Percentiles rank a stretch among this genome's conserved stretches.
These are phyloP conservation scores for Melanotaenia maccullochi DNA, from an alignment of 2,797 vertebrate species.

Conservation along the genomic window DNA sequence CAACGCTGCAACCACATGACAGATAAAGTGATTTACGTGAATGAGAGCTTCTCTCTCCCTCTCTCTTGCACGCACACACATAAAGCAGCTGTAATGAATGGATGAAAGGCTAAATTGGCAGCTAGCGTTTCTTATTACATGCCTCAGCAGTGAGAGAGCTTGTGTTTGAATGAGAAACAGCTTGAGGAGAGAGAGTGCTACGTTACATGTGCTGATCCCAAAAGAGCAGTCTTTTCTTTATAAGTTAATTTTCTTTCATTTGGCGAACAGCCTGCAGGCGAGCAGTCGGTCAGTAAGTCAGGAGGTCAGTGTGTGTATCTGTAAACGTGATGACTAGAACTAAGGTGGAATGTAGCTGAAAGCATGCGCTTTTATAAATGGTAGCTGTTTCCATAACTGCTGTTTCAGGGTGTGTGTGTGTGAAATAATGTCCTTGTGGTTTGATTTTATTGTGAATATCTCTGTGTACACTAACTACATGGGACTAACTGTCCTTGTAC, in stretches of 20 bases:
- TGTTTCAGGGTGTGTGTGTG: conserved; percentile 6
- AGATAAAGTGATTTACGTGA: conserved; percentile 56
- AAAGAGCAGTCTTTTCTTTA: conserved; percentile 17
- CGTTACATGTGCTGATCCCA: conserved; percentile 13
- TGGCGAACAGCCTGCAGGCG: conserved; percentile 6
- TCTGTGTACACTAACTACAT: neutral
- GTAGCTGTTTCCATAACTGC: conserved; percentile 29
- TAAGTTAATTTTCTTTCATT: conserved; percentile 27
- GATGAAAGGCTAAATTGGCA: conserved; percentile 40
- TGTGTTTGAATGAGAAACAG: conserved; percentile 13
- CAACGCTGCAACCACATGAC: conserved; percentile 30
- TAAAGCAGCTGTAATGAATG: conserved; percentile 30
- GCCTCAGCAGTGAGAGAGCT: conserved; percentile 27
- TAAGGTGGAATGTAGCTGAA: conserved; percentile 14
- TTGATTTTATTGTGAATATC: conserved; percentile 3
- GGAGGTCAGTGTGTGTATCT: conserved; percentile 17
- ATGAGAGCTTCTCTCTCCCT: neutral
- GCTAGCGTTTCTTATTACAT: conserved; percentile 56
- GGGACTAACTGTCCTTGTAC: neutral
- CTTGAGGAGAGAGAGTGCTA: neutral
- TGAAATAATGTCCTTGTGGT: neutral
- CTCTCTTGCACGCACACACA: conserved; percentile 10
- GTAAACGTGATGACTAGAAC: conserved; percentile 16
- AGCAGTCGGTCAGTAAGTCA: conserved; percentile 40
- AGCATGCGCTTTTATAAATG: conserved; percentile 9